A percentile compares a stretch with the other conserved stretches of the same genome.
phyloP scores from a whole-genome alignment of 2,113 vertebrate species.

The Glareola pratincola region DNA sequence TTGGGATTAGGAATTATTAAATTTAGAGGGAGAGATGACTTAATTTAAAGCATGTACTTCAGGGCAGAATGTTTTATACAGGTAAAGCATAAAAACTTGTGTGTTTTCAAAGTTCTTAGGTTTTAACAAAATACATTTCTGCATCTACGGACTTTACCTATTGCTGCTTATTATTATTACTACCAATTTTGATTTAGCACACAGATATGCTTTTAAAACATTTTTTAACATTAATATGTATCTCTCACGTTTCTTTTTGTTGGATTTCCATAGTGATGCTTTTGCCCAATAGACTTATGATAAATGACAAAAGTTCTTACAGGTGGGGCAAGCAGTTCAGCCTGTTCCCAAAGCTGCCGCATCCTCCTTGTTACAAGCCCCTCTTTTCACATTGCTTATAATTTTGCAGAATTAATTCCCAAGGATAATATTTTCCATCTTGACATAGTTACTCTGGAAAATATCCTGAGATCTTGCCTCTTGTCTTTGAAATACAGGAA shows the following conservation, averaged over 20 bases:
- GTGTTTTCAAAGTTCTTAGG: not conserved
- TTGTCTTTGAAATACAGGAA: not conserved
- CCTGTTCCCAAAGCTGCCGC: not conserved
- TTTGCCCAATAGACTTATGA: not conserved
- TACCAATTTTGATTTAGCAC: not conserved
- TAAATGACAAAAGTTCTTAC: not conserved
- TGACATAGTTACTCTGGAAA: not conserved
- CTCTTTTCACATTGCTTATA: not conserved
- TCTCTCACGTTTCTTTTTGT: not conserved
- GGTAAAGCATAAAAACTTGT: not conserved
- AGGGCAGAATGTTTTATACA: not conserved
- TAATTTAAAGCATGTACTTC: not conserved
- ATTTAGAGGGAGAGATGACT: not conserved
- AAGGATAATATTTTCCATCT: not conserved
- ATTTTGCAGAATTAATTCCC: not conserved
- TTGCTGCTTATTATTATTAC: not conserved
- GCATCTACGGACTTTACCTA: not conserved
- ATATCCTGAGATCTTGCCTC: not conserved
- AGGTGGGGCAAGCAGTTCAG: not conserved
- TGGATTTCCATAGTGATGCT: not conserved
- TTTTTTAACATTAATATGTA: not conserved
- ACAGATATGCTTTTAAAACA: not conserved
- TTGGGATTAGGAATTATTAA: not conserved
- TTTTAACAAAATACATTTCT: not conserved
- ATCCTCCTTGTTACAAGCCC: not conserved